Percentiles rank a stretch among this genome's conserved stretches.
Evolutionary conservation across 2,797 vertebrate genomes (phyloP).

Genomic region (Pseudocheirus occidentalis): DNA sequence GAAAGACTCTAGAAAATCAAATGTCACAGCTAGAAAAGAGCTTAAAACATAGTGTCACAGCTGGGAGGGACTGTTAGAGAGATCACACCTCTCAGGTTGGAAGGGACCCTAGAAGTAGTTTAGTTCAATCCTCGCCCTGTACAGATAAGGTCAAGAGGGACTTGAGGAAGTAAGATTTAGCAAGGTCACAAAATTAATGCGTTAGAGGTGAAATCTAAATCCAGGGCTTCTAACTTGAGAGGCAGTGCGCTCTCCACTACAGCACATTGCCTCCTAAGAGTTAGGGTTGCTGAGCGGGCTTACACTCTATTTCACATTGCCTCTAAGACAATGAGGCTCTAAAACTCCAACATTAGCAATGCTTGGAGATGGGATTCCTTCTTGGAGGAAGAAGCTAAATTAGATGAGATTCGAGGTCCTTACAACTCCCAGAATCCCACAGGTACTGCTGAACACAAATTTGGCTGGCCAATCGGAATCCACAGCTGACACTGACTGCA

Average conservation of each 20-base stretch:
- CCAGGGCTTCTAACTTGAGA: neutral
- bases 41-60: neutral
- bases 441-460: neutral
- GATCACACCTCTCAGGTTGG: neutral
- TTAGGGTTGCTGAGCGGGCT: neutral
- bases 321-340: neutral
- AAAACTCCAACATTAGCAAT: neutral
- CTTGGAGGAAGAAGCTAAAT: neutral
- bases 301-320: neutral
- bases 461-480: too few relatives aligned
- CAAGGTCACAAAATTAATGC: neutral
- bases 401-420: neutral
- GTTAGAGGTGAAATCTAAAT: neutral
- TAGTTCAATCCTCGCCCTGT: neutral
- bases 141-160: neutral
- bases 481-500: neutral
- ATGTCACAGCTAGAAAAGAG: neutral
- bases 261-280: neutral
- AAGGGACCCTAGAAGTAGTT: neutral
- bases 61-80: neutral
- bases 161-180: neutral
- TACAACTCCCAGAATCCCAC: neutral
- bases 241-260: neutral
- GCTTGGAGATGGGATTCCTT: neutral
- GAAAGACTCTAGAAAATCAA: neutral